Evolutionary conservation across 1,140 invertebrate species (phyloP).

Genomic region (Zaprionus africanus): DNA sequence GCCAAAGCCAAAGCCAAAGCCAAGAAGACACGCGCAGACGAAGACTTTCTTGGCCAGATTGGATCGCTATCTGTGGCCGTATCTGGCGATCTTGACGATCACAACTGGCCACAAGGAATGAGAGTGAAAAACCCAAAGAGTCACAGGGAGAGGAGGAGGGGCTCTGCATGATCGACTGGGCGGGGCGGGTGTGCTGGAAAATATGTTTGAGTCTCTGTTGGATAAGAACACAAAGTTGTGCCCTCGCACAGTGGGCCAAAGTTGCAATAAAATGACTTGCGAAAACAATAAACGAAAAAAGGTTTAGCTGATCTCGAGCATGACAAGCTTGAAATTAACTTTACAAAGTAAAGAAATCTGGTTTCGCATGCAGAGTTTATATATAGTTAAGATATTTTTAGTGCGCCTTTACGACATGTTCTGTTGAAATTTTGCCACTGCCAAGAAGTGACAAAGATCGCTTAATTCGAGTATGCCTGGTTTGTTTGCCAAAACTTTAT

Average conservation of each 20-base stretch:
- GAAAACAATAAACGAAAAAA: neutral
- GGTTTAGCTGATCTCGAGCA: neutral
- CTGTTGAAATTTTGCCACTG: neutral
- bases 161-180: neutral
- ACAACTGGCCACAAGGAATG: constrained; percentile 41
- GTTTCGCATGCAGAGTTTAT: neutral
- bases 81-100: neutral
- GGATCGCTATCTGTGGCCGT: neutral
- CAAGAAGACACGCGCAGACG: constrained; percentile 25
- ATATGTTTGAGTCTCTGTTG: constrained; percentile 33
- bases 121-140: constrained; percentile 62
- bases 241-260: constrained; percentile 39
- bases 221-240: constrained; percentile 33
- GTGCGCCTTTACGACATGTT: neutral
- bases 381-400: neutral
- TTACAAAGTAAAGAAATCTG: neutral
- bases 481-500: neutral
- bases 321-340: neutral
- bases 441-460: neutral
- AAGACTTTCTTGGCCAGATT: constrained; percentile 46
- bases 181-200: constrained; percentile 27
- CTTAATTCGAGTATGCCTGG: neutral
- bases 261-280: constrained; percentile 1
- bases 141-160: neutral
- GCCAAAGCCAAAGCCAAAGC: constrained; percentile 13